Percentiles rank a stretch among this genome's conserved stretches.
phyloP scores from a whole-genome alignment of 2,113 vertebrate genomes.

The Taurulus bubalis region DNA sequence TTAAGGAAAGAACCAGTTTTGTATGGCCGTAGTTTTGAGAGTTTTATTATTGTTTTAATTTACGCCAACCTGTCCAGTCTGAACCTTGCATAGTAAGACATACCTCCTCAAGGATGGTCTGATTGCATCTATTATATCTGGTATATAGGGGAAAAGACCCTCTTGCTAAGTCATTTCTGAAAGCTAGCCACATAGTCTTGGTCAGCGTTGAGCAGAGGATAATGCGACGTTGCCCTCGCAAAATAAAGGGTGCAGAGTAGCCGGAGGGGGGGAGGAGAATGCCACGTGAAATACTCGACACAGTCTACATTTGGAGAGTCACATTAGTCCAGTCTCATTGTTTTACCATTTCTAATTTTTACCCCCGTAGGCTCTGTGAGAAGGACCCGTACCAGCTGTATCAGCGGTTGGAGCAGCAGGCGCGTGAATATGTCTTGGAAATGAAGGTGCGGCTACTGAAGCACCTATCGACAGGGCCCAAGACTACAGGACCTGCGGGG shows the following conservation, averaged over 20 bases:
- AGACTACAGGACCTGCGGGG: slow-evolving; percentile 72
- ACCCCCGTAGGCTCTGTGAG: slow-evolving; percentile 85
- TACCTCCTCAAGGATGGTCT: neutral
- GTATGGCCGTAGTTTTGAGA: neutral
- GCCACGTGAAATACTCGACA: neutral
- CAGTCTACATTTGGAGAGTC: neutral
- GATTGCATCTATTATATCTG: neutral
- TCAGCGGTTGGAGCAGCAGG: slow-evolving; percentile 95
- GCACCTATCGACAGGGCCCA: slow-evolving; percentile 90
- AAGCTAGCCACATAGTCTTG: neutral
- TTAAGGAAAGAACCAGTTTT: neutral
- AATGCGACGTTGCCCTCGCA: too few species aligned
- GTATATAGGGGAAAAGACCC: neutral
- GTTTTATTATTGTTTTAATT: neutral
- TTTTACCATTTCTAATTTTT: neutral
- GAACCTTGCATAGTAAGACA: neutral
- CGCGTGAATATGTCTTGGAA: slow-evolving; percentile 94
- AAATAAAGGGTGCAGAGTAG: neutral
- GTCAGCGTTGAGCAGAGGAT: neutral
- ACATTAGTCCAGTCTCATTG: neutral
- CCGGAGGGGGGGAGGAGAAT: neutral
- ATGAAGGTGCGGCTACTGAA: slow-evolving; percentile 96
- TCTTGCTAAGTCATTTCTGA: neutral
- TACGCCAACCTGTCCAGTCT: neutral
- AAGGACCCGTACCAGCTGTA: slow-evolving; percentile 98